Evolutionary conservation across 2,113 vertebrate genomes (phyloP).

Genomic region (Barnardius zonarius): DNA sequence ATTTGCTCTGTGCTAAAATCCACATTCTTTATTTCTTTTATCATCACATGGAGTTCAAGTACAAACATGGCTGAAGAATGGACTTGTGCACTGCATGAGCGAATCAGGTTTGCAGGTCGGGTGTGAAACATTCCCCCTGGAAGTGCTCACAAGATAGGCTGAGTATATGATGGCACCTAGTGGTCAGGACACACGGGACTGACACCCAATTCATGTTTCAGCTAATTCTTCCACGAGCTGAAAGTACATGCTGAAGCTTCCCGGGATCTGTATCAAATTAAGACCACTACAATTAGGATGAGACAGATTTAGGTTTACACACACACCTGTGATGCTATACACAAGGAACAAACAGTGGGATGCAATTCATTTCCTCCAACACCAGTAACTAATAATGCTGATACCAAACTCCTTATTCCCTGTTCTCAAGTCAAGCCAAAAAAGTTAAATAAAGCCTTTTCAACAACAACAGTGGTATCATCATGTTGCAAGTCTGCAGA

Average conservation of each 20-base stretch:
- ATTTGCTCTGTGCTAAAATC: background rate
- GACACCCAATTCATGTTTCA: background rate
- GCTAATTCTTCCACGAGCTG: background rate
- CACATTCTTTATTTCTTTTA: background rate
- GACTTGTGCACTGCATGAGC: background rate
- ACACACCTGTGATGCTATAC: background rate
- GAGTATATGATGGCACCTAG: slow-evolving; percentile 37
- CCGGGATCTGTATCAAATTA: background rate
- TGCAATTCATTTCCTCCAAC: background rate
- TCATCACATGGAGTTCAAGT: background rate
- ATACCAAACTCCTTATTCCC: background rate
- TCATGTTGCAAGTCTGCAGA: background rate
- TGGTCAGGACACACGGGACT: slow-evolving; percentile 2
- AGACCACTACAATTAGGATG: background rate
- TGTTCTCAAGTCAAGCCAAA: background rate
- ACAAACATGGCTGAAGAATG: background rate
- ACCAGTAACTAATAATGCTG: background rate
- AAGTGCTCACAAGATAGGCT: background rate
- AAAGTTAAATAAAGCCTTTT: background rate
- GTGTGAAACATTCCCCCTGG: background rate
- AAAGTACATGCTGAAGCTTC: too few relatives aligned
- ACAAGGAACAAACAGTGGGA: background rate
- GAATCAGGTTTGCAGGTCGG: rapidly evolving
- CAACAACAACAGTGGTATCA: background rate
- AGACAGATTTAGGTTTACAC: background rate